Evolutionary conservation across 2,113 vertebrate genomes (phyloP), one percentile per base, ranked within the genome.

Genomic region (Anarhynchus alexandrinus): DNA sequence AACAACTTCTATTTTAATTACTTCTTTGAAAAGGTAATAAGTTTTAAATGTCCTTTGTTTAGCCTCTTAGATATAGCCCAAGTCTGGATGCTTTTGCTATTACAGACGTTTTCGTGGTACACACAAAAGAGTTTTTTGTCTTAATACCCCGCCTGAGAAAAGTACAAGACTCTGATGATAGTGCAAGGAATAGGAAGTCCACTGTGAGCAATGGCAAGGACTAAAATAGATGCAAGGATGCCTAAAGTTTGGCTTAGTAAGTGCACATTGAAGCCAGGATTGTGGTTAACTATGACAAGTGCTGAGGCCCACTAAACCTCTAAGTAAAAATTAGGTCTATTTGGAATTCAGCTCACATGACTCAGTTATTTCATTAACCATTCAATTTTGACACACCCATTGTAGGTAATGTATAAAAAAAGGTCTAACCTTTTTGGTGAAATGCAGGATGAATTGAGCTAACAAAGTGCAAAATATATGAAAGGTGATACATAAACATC

Each of bases 381-480:
- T 36, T 7, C 36, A 14, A 13, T 47, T 92, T 51, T 81, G 69
- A 94, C 70, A 82, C 45, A 52, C 3, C 3, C 25, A 12, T 29
- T 71, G 30, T 7, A 88, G 58, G 12, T 29, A 59, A 80, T 0
- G 3, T 64, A 74, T 59, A 59, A 74, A 70, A 94, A 90, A 13
- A 66, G 4, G 19, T 59, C 76, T 73, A 81, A 82, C 1, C 10
- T 77, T 88, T 72, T 54, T 65, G n/a, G 45, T 73, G 45, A 86
- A 76, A 72, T 43, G 11, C 19, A 42, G 64, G 29, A 73, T 76
- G 6, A 74, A 80, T 10, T 30, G 36, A 80, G 54, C 54, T 80
- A 90, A 70, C 32, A 96, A 92, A 90, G 71, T 92, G 88, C 79
- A 96, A 96, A 87, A 43, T 25, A 51, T 7, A 34, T 34, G 19